These are phyloP conservation scores for Hyperoodon ampullatus DNA, from an alignment of 2,113 vertebrate species.

Conservation along the genomic window DNA sequence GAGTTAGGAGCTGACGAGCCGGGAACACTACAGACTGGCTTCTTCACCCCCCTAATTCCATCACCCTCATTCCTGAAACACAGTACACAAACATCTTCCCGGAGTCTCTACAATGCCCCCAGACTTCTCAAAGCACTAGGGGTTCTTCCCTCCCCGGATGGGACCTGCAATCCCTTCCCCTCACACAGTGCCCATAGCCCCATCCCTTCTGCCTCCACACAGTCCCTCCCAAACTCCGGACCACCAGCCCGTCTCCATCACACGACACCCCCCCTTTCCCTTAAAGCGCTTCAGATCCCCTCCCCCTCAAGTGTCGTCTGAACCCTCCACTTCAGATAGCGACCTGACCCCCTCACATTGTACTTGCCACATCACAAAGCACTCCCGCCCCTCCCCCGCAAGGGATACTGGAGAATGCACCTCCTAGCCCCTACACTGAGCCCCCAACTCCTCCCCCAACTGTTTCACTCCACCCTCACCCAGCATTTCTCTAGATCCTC, in stretches of 20 bases:
- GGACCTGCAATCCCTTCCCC: not conserved
- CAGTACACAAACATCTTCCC: constrained; percentile 27
- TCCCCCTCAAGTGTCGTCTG: not conserved
- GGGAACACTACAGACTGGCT: not conserved
- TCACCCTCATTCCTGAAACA: constrained; percentile 12
- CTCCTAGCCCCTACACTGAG: not conserved
- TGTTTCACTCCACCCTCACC: not conserved
- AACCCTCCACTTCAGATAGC: not conserved
- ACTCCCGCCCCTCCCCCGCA: constrained; percentile 41
- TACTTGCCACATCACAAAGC: constrained; percentile 36
- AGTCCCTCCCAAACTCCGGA: not conserved
- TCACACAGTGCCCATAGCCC: not conserved
- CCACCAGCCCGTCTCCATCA: not conserved
- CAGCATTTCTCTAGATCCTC: not conserved
- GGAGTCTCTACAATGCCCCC: not conserved
- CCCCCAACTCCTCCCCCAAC: not conserved
- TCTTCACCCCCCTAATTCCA: not conserved
- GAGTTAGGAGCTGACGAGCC: not conserved
- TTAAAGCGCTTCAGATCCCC: not conserved
- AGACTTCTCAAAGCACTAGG: constrained; percentile 37
- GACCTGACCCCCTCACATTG: not conserved
- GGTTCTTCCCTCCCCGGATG: not conserved
- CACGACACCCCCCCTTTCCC: not conserved
- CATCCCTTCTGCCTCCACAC: not conserved
- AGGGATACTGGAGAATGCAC: not conserved